Percentiles rank a stretch among this genome's conserved stretches.
Evolutionary conservation across 2,888 invertebrate species (phyloP).

Genomic region (Brachyptera putata): DNA sequence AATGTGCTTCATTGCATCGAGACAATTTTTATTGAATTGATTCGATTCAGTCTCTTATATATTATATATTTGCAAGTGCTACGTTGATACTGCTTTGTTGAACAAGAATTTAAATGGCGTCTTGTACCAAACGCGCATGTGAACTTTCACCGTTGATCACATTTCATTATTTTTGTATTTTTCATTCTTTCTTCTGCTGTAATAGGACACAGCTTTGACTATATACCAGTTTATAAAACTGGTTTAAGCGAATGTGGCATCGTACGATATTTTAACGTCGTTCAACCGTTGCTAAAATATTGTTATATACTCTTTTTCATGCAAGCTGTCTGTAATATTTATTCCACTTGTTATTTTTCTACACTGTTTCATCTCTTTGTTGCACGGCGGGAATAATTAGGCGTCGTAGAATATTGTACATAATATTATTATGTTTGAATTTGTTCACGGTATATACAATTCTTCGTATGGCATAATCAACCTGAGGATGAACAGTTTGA

Average conservation of each 20-base stretch:
- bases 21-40: constrained; percentile 31
- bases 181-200: constrained; percentile 32
- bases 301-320: constrained; percentile 32
- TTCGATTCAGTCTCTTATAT: constrained; percentile 29
- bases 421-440: constrained; percentile 6
- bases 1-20: constrained; percentile 31
- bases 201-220: constrained; percentile 15
- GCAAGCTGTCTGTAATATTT: constrained; percentile 34
- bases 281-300: neutral
- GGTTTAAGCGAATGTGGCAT: constrained; percentile 58
- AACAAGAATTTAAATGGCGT: constrained; percentile 28
- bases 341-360: constrained; percentile 35
- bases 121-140: constrained; percentile 26
- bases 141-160: constrained; percentile 32
- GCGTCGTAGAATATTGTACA: neutral
- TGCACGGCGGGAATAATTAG: constrained; percentile 6
- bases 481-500: constrained; percentile 4
- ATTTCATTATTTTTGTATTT: constrained; percentile 34
- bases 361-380: constrained; percentile 30
- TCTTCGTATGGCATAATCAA: neutral
- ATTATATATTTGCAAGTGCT: constrained; percentile 32
- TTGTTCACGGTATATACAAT: constrained; percentile 14
- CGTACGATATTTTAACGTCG: constrained; percentile 78
- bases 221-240: no score
- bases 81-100: constrained; percentile 32